These are phyloP conservation scores for Epinephelus malabaricus DNA, from an alignment of 2,797 vertebrate species.

Conservation along the genomic window DNA sequence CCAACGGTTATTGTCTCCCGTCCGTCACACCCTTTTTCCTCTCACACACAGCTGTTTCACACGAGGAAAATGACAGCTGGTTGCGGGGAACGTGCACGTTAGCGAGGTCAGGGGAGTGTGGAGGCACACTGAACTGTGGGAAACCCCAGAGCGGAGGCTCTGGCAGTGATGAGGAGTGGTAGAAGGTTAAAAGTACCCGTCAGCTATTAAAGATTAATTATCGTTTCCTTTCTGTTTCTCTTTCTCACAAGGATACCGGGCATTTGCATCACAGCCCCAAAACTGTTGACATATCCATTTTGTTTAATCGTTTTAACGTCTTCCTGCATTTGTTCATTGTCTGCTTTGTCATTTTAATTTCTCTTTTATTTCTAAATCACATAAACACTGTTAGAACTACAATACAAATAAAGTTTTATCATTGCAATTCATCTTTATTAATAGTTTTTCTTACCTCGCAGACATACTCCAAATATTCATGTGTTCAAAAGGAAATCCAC, in stretches of 20 bases:
- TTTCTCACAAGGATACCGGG: neutral
- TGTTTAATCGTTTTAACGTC: neutral
- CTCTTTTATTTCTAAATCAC: neutral
- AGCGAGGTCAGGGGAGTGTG: slow-evolving; percentile 50
- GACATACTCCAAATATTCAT: neutral
- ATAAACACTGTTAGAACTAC: too few species aligned
- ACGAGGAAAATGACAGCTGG: slow-evolving; percentile 66
- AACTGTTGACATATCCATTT: too few species aligned
- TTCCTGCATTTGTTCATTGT: neutral
- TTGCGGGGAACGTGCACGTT: slow-evolving; percentile 37
- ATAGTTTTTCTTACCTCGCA: too few species aligned
- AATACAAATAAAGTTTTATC: neutral
- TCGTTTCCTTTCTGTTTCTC: slow-evolving; percentile 7
- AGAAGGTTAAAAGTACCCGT: slow-evolving; percentile 20
- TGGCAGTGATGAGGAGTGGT: slow-evolving; percentile 39
- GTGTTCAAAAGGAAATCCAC: neutral
- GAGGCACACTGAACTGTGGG: slow-evolving; percentile 55
- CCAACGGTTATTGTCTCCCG: slow-evolving; percentile 66
- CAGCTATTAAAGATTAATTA: slow-evolving; percentile 40
- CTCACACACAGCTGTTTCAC: slow-evolving; percentile 72
- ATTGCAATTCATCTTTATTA: too few species aligned
- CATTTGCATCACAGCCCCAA: neutral
- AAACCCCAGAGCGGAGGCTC: slow-evolving; percentile 61
- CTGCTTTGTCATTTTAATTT: neutral
- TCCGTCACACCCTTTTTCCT: slow-evolving; percentile 66